Conservation (phyloP, 2,888 invertebrate species). For the Kuschelorhynchus macadamiae region DNA sequence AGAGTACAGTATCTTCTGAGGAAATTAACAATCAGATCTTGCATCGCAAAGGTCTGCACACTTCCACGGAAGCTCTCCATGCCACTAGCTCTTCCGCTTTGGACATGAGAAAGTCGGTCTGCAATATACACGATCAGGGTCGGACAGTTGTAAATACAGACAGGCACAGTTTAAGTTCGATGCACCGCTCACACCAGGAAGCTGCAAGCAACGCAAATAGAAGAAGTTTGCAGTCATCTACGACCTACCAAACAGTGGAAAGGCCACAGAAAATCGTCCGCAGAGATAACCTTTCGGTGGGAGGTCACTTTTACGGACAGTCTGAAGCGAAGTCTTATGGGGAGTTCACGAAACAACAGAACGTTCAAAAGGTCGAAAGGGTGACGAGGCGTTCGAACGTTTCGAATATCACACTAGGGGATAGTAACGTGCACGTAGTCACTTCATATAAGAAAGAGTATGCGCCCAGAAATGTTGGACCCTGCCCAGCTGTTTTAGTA, state of each 20-base stretch:
- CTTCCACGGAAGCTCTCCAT: slow-evolving; percentile 81
- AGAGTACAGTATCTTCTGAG: slow-evolving; percentile 82
- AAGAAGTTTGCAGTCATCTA: slow-evolving; percentile 70
- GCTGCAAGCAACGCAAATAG: slow-evolving; percentile 70
- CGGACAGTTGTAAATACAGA: slow-evolving; percentile 79
- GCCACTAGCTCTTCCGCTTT: slow-evolving; percentile 82
- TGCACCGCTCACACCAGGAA: slow-evolving; percentile 79
- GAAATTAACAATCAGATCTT: slow-evolving; percentile 83
- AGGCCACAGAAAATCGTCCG: slow-evolving; percentile 75
- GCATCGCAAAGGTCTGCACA: slow-evolving; percentile 80
- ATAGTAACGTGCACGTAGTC: slow-evolving; percentile 72
- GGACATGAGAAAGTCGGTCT: slow-evolving; percentile 85
- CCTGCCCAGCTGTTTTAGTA: slow-evolving; percentile 85
- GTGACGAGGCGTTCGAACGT: slow-evolving; percentile 77
- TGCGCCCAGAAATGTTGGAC: slow-evolving; percentile 78
- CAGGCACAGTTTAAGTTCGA: slow-evolving; percentile 83
- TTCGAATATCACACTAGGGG: slow-evolving; percentile 84
- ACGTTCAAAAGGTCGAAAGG: slow-evolving; percentile 73
- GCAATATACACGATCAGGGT: slow-evolving; percentile 82
- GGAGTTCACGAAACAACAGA: slow-evolving; percentile 72
- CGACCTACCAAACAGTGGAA: slow-evolving; percentile 69
- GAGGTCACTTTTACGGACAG: slow-evolving; percentile 81
- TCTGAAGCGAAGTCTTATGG: slow-evolving; percentile 81
- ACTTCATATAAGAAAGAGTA: slow-evolving; percentile 85
- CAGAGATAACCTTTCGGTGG: slow-evolving; percentile 79